Evolutionary conservation across 2,797 vertebrate species (phyloP).

Genomic region (Enteromius thamalakanensis): DNA sequence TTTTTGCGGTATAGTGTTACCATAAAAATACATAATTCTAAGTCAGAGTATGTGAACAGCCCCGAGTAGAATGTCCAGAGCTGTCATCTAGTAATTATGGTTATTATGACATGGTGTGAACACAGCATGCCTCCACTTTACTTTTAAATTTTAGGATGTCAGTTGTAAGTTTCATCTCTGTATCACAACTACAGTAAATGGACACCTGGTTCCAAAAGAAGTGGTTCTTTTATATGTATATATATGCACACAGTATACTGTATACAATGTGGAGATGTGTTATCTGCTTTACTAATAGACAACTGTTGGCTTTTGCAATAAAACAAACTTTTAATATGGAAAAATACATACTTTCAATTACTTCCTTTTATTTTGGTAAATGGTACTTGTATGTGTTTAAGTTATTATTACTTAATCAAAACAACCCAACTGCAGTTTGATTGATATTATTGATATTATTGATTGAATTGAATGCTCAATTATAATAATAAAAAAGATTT

Average conservation of each 20-base stretch:
- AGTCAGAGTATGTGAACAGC: neutral
- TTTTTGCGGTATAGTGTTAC: neutral
- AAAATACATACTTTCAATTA: too few relatives aligned
- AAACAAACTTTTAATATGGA: too few relatives aligned
- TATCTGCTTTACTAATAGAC: too few relatives aligned
- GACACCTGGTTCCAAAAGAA: neutral
- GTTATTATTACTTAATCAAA: too few relatives aligned
- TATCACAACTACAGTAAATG: neutral
- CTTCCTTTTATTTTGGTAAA: too few relatives aligned
- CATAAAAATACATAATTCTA: conserved; percentile 5
- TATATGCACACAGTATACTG: neutral
- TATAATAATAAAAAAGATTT: too few relatives aligned
- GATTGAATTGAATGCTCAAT: too few relatives aligned
- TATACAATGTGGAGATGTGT: too few relatives aligned
- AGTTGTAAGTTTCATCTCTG: neutral
- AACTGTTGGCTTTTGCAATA: too few relatives aligned
- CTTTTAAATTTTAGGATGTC: neutral
- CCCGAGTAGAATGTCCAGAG: neutral
- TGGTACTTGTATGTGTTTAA: too few relatives aligned
- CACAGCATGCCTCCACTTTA: neutral
- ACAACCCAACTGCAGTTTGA: too few relatives aligned
- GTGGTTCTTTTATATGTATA: neutral
- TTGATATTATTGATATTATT: too few relatives aligned
- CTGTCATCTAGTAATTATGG: conserved; percentile 4
- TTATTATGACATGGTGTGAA: conserved; percentile 1